Evolutionary conservation across 2,797 vertebrate genomes (phyloP), one percentile per base, ranked within the genome.

Genomic region (Acanthornis magna): DNA sequence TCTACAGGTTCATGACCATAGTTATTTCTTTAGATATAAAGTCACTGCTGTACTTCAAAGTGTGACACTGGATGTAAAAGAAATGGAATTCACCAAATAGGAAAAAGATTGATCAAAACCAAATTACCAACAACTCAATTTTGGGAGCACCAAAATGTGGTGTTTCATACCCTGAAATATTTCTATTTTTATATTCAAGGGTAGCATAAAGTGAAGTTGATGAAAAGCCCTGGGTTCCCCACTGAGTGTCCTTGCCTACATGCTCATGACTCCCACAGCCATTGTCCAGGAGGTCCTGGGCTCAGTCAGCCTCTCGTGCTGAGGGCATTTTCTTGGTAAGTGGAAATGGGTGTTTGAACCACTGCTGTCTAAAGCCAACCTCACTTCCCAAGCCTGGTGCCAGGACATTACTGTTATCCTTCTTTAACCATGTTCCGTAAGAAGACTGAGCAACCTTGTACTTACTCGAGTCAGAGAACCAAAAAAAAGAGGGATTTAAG

Each of bases 91-190:
- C 13, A 60, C 21, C 43, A 34, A 75, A 75, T 1, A 36, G 17
- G 29, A 88, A 57, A 74, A 77, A 60, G 16, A 25, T 6, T 1
- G 1, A 27, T 51, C 29, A 61, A 76, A 85, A 67, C 17, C 26
- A 67, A 84, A 71, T n/a, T 62, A 20, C 11, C 10, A 53, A 29
- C 8, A 23, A 53, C 53, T 77, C 67, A 16, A 16, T 53, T 84
- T 74, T 29, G 18, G 18, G 25, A 32, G 29, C 12, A 55, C 34
- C 4, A 0, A 4, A 36, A 4, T 45, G 34, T 53, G 32, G 32
- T 4, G 0, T 62, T 82, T 50, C 0, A 0, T 34, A 27, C 34
- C 4, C 10, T 85, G 42, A 18, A 85, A 50, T 72, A 21, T 32
- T 72, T 91, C 11, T 36, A 2, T 5, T 85, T 91, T 78, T 55